These are phyloP conservation scores for Tenebrosternarchus preto DNA, from an alignment of 2,113 vertebrate species.

Conservation along the genomic window DNA sequence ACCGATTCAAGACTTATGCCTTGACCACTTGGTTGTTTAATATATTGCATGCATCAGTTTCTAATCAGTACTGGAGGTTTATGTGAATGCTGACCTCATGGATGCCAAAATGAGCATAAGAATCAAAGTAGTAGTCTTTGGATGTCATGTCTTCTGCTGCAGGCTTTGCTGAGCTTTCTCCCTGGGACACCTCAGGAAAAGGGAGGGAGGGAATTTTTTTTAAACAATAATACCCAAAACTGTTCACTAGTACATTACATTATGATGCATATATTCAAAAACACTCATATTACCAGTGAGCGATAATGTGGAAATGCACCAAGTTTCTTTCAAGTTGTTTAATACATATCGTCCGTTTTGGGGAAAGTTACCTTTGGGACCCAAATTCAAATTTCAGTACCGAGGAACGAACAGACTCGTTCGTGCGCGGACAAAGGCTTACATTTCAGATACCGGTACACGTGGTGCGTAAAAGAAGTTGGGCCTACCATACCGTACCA, in stretches of 20 bases:
- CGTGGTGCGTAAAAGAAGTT: background rate
- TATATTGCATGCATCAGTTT: background rate
- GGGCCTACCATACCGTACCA: background rate
- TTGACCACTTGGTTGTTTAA: too few species aligned
- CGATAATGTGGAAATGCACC: too few species aligned
- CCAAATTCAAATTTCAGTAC: background rate
- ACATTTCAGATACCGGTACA: background rate
- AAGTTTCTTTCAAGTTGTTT: too few species aligned
- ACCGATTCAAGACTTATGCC: too few species aligned
- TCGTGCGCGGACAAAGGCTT: background rate
- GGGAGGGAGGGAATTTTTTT: background rate
- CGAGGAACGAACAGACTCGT: background rate
- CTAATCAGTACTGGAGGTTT: background rate
- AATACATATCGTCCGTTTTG: too few species aligned
- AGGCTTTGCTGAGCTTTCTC: slow-evolving; percentile 83
- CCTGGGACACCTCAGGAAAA: slow-evolving; percentile 79
- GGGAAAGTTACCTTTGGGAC: too few species aligned
- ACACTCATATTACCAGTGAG: too few species aligned
- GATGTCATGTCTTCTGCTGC: slow-evolving; percentile 93
- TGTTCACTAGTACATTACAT: too few species aligned
- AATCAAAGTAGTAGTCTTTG: slow-evolving; percentile 95
- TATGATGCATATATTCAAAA: too few species aligned
- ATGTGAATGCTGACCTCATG: slow-evolving; percentile 79
- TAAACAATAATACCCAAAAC: too few species aligned
- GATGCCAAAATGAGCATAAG: slow-evolving; percentile 92